Evolutionary conservation across 1,140 invertebrate species (phyloP).

Genomic region (Leptestheria dahalacensis): DNA sequence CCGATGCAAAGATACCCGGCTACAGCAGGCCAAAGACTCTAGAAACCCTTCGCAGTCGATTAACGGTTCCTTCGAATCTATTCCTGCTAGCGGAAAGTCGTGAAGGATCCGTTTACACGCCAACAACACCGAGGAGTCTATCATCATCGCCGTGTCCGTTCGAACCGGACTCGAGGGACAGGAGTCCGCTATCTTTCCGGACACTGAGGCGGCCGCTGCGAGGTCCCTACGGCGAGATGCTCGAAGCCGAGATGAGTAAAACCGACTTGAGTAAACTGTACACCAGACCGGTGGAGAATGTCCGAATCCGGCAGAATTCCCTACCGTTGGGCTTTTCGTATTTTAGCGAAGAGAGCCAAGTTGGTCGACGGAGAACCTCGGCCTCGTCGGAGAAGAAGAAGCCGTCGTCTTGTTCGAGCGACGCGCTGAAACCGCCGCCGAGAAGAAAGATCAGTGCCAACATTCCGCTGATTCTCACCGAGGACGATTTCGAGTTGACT

Average conservation of each 20-base stretch:
- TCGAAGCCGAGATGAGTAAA: constrained; percentile 66
- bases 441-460: constrained; percentile 38
- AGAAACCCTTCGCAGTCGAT: not conserved
- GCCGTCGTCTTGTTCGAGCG: no score
- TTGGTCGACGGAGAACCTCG: no score
- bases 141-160: no score
- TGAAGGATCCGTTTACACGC: not conserved
- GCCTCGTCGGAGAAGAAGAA: no score
- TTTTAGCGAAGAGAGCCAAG: no score
- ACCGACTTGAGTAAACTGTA: constrained; percentile 27
- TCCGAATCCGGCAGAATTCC: not conserved
- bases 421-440: constrained; percentile 17
- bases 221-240: constrained; percentile 64
- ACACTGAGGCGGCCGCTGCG: constrained; percentile 47
- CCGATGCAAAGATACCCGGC: no score
- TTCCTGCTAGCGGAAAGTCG: no score
- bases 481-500: constrained; percentile 8
- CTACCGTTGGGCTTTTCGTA: not conserved
- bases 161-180: no score
- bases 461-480: constrained; percentile 25
- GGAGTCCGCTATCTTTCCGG: not conserved
- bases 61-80: not conserved
- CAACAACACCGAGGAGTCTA: no score
- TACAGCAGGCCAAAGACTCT: no score
- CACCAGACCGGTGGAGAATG: no score